Evolutionary conservation across 2,888 invertebrate genomes (phyloP), one percentile per base, ranked within the genome.

Genomic region (Eudemis profundana): DNA sequence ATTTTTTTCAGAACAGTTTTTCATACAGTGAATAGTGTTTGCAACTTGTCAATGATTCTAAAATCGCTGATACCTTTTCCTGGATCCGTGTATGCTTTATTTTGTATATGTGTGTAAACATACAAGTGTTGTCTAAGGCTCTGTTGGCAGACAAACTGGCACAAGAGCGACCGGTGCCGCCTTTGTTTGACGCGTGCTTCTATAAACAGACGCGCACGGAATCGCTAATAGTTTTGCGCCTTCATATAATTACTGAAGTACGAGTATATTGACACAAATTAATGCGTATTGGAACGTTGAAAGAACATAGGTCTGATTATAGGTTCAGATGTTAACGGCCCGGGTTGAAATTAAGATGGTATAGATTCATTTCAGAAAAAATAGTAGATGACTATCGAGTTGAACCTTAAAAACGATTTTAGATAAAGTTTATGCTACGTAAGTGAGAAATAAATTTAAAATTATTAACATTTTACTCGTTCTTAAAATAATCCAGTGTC

Each of bases 131-230:
- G 69, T 66, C 60, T 71, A 69, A 72, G 69, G 67, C 53, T 70
- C 72, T 77, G 74, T 78, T 78, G 75, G 70, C 68, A 70, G 69
- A 75, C 74, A 76, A 84, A 79, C 77, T 79, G 68, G 82, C 75
- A 78, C 83, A 84, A 83, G 84, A 74, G 61, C 84, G 75, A 75
- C 82, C 68, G 75, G 82, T 84, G 63, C 64, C 69, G 72, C 76
- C 77, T 74, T 76, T 82, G 77, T 82, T 79, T 81, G 73, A 78
- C 51, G 51, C 59, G 46, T 47, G 54, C 44, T 36, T 64, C 51
- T 46, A 59, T 59, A 53, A 38, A 60, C 53, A 65, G 17, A 60
- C 53, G 59, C 46, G 59, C 14, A 40, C 53, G 46, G 59, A 65
- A 60, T 60, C 4, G 65, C 40, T 65, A 65, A 65, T 65, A 40